These are phyloP conservation scores for Drosophila neutralis DNA, from an alignment of 2,888 invertebrate genomes.

Conservation along the genomic window DNA sequence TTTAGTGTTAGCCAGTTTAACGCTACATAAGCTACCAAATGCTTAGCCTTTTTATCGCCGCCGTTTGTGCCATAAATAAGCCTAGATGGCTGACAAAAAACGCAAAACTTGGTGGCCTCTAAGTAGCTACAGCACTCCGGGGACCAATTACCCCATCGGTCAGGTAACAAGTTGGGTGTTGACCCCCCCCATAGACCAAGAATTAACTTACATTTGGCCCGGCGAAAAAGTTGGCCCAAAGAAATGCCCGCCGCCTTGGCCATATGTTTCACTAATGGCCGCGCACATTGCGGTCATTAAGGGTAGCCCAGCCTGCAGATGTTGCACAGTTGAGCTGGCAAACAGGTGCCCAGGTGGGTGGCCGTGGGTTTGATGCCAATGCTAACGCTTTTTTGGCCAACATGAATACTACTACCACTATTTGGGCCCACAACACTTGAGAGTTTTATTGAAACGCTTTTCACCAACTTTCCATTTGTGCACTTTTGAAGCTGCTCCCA, in stretches of 20 bases:
- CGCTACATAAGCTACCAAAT: conserved; percentile 56
- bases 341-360: conserved; percentile 39
- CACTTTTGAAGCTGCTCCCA: neutral
- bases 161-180: conserved; percentile 67
- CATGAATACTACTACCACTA: conserved; percentile 6
- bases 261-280: conserved; percentile 79
- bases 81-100: conserved; percentile 58
- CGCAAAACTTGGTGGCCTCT: conserved; percentile 54
- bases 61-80: conserved; percentile 67
- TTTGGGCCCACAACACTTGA: conserved; percentile 23
- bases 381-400: conserved; percentile 20
- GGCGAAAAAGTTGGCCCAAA: conserved; percentile 64
- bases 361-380: neutral
- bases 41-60: conserved; percentile 73
- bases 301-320: conserved; percentile 43
- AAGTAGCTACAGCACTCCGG: conserved; percentile 75
- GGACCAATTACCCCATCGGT: conserved; percentile 69
- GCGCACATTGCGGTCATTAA: conserved; percentile 78
- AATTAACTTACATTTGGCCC: conserved; percentile 71
- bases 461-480: conserved; percentile 23
- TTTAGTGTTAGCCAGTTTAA: conserved; percentile 51
- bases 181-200: conserved; percentile 62
- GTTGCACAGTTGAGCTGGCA: conserved; percentile 34
- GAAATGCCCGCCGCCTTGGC: conserved; percentile 48
- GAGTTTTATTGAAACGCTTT: conserved; percentile 28